Evolutionary conservation across 1,140 invertebrate species (phyloP), one percentile per base, ranked within the genome.

Genomic region (Triops longicaudatus): DNA sequence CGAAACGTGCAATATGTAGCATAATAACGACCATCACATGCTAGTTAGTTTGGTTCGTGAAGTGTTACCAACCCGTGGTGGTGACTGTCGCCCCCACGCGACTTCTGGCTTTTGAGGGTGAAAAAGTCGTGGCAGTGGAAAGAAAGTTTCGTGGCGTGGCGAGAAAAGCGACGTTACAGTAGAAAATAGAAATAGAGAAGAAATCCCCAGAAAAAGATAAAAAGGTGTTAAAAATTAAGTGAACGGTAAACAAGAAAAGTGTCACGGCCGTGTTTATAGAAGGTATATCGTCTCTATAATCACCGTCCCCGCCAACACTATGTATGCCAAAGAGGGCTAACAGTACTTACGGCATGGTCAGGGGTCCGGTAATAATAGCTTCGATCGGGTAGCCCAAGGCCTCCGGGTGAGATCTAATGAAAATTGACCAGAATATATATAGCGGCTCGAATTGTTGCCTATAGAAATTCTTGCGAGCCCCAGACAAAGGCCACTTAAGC

Each of bases 301-400:
- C 74, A 41, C 41, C 74, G 12, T 72, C 78, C 79, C 31, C 76
- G 76, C 43, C 75, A 63, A 26, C 74, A 76, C 73, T 78, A 78
- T 72, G 27, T 75, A 78, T 26, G 14, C 37, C 11, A 77, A 71
- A 42, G 26, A 75, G 63, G 77, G 14, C 12, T 12, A 44, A 76
- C 28, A 43, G 27, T 27, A 80, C 81, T 83, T 82, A 86, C 85
- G 76, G 76, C 77, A 78, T 83, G 81, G 75, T 86, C 81, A 37
- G 82, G 79, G n/a, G 83, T 82, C 27, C 82, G 81, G 73, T 85
- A 85, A 79, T 88, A 89, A 79, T 87, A 88, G 43, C 80, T 84
- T 76, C 82, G 83, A 79, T 87, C 85, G 6, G 87, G 87, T 73
- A 89, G 82, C 17, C 86, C 87, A 50, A 88, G 83, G 12, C 87